phyloP scores from a whole-genome alignment of 2,113 vertebrate genomes.

The Corvus moneduloides region DNA sequence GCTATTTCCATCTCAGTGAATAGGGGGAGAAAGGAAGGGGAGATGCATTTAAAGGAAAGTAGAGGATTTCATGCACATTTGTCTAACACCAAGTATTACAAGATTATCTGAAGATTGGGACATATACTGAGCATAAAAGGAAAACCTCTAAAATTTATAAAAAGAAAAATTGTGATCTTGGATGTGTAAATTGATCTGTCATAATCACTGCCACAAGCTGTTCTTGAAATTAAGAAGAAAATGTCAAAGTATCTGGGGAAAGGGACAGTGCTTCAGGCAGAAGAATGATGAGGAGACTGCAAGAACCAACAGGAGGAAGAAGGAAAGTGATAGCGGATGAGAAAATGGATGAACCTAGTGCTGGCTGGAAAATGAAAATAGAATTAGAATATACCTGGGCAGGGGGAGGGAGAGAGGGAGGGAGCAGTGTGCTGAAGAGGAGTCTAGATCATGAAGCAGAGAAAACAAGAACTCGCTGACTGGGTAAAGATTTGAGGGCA shows the following conservation, averaged over 20 bases:
- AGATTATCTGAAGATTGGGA: not conserved
- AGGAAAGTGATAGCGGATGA: not conserved
- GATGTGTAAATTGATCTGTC: not conserved
- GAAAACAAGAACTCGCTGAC: not conserved
- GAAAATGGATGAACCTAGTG: not conserved
- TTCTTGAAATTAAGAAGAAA: not conserved
- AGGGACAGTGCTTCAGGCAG: not conserved
- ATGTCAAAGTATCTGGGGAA: not conserved
- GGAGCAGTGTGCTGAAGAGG: not conserved
- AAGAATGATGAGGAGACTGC: not conserved
- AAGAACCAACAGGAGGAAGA: not conserved
- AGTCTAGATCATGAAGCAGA: not conserved
- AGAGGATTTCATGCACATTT: not conserved
- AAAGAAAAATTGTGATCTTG: not conserved
- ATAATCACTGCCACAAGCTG: not conserved
- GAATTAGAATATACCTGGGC: not conserved
- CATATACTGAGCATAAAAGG: not conserved
- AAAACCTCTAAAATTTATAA: not conserved
- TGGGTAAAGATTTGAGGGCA: not conserved
- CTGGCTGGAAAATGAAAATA: not conserved
- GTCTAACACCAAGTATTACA: not conserved
- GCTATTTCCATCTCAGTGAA: not conserved
- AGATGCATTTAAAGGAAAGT: not conserved
- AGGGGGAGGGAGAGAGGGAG: not conserved
- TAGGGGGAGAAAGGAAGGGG: not conserved